These are phyloP conservation scores for Laodelphax striatellus DNA, from an alignment of 1,140 invertebrate species.

Conservation along the genomic window DNA sequence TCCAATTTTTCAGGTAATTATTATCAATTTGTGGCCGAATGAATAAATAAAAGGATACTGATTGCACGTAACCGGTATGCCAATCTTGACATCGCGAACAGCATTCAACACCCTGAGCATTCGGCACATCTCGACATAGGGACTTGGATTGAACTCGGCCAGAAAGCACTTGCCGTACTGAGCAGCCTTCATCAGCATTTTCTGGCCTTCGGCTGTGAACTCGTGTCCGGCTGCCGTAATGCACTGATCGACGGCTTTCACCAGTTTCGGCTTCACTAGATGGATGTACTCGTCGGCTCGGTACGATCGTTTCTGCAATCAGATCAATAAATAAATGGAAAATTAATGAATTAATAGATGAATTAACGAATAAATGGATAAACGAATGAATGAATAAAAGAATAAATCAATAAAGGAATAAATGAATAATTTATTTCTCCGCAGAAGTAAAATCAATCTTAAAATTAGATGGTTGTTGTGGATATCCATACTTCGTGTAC, in stretches of 20 bases:
- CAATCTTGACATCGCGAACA: conserved; percentile 72
- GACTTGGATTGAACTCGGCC: conserved; percentile 58
- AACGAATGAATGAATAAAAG: too few species aligned
- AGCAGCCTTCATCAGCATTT: conserved; percentile 79
- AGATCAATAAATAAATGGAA: conserved; percentile 10
- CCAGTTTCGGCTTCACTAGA: conserved; percentile 68
- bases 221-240: conserved; percentile 86
- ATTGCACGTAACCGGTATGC: conserved; percentile 78
- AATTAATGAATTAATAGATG: not conserved
- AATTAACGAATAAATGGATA: not conserved
- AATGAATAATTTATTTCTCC: too few species aligned
- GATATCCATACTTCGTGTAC: too few species aligned
- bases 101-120: conserved; percentile 83
- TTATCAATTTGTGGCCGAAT: too few species aligned
- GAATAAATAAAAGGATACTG: conserved; percentile 77
- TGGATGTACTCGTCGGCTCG: conserved; percentile 87
- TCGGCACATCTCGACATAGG: conserved; percentile 81
- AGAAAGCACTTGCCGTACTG: conserved; percentile 93
- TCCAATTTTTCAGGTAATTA: too few species aligned
- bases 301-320: conserved; percentile 66
- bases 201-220: conserved; percentile 76
- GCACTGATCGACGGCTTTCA: conserved; percentile 74
- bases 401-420: too few species aligned
- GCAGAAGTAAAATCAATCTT: too few species aligned
- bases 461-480: too few species aligned